Base-by-base conservation (phyloP, 2,888 invertebrate genomes). In the Amorpha juglandis region DNA sequence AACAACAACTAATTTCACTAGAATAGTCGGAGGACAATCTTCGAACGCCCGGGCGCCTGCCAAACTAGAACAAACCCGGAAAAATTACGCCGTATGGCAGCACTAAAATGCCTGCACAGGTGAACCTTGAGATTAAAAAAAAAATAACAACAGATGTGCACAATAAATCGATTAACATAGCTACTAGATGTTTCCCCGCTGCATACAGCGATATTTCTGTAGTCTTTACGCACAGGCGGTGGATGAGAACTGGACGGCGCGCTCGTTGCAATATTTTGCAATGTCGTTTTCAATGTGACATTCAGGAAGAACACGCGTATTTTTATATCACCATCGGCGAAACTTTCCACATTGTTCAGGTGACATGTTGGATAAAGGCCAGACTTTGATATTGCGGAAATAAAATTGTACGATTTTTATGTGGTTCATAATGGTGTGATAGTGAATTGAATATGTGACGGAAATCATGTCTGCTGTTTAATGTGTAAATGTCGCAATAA, bases 351-450 rank as follows among this genome's bases (percentile, higher is more conserved):
- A 67, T 66, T 65, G 47, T 58, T 67, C 52, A 66, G 52, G 38
- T 64, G 70, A 67, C 16, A 53, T 58, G 63, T 64, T 70, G 75
- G 73, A 71, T 62, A 27, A 6, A 42, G 52, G 70, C 71, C 70
- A 74, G 67, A 58, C 19, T 38, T 58, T 55, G 42, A 58, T 58
- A 19, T 16, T 12, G 58, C 42, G 58, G 58, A 58, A 58, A 55
- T 55, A 1, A 55, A 55, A 58, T 19, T 42, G 19, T 42, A n/a
- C 12, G 38, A 11, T 33, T 42, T 58, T 38, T 19, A 58, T 58
- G 58, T 27, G 27, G 14, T 58, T 42, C 42, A 50, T 50, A 42
- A 58, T 58, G 42, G 53, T 35, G 52, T 55, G 42, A 58, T 42
- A 42, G 58, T 42, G 6, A 38, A 52, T 21, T 14, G 27, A 8